Percentiles rank a stretch among this genome's conserved stretches.
Evolutionary conservation across 2,797 vertebrate species (phyloP).

Genomic region (Intellagama lesueurii): DNA sequence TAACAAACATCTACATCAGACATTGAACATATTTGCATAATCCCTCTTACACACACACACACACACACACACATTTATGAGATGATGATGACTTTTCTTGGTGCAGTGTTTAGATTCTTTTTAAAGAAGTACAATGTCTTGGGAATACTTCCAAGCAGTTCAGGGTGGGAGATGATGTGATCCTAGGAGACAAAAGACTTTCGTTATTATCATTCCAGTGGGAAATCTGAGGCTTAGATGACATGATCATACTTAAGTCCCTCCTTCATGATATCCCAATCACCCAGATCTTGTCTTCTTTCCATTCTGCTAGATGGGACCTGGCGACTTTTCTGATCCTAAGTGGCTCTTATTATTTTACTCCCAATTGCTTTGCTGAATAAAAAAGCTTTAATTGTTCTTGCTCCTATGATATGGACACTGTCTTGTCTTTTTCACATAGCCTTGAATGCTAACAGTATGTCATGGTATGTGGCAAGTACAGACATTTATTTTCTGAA

Average conservation of each 20-base stretch:
- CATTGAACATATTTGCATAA: not conserved
- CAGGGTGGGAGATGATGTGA: not conserved
- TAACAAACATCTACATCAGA: not conserved
- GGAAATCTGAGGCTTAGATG: not conserved
- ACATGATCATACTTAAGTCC: not conserved
- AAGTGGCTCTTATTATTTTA: not conserved
- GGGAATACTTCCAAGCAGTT: not conserved
- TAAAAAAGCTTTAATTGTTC: not conserved
- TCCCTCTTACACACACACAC: not conserved
- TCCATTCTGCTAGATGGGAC: not conserved
- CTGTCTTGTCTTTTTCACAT: not conserved
- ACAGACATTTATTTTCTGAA: conserved; percentile 23
- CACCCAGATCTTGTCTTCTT: not conserved
- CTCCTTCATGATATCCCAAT: not conserved
- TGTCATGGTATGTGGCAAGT: conserved; percentile 3
- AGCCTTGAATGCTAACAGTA: not conserved
- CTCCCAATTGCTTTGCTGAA: not conserved
- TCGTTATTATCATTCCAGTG: not conserved
- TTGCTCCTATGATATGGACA: not conserved
- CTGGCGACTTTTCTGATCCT: not conserved
- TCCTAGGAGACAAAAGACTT: not conserved
- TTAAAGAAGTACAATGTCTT: not conserved
- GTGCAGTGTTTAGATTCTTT: not conserved
- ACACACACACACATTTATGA: not conserved
- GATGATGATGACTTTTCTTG: not conserved